Evolutionary conservation across 92 coral and sea anemone species (phyloP), one percentile per base, ranked within the genome.

Genomic region (Zoanthus solanderi): DNA sequence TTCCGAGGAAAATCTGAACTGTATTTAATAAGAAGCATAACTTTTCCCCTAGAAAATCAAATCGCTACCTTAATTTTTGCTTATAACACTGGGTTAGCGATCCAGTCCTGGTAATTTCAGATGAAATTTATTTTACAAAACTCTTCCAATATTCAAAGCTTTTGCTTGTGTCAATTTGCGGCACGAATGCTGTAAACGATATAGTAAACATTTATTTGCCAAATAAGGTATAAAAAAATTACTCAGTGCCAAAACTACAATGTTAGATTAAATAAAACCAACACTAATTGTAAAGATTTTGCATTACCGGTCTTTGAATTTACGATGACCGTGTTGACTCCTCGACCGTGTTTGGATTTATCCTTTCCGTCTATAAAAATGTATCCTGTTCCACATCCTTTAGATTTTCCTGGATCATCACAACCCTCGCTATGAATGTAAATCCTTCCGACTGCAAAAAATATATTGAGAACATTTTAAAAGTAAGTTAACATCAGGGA

Each of bases 341-440:
- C 91, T 5, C 91, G 72, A 37, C 78, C 45, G 57, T 89, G 85
- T 66, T 68, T 65, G 4, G 91, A 72, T 17, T 53, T 72, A 30
- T 89, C 83, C n/a, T 52, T 28, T 15, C 91, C 91, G 75, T 89
- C 83, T 16, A 89, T 30, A 37, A 23, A 74, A 15, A 89, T 89
- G 71, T 74, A 89, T 4, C 88, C 91, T 6, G 31, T 68, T 74
- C 91, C 91, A 31, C 91, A 89, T 14, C 83, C 67, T 1, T 32
- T 8, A 5, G 85, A 73, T 45, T 74, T 85, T 23, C 88, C 91
- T 28, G 61, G 85, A 34, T 89, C 88, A 37, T 89, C 72, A 73
- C 91, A 83, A 47, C 91, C 91, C 23, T 89, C 91, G 31, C 91
- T 89, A 12, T 75, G 85, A 13, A 81, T 81, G 13, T 66, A 73